phyloP scores from a whole-genome alignment of 1,140 invertebrate species.

The Liolophura sinensis region DNA sequence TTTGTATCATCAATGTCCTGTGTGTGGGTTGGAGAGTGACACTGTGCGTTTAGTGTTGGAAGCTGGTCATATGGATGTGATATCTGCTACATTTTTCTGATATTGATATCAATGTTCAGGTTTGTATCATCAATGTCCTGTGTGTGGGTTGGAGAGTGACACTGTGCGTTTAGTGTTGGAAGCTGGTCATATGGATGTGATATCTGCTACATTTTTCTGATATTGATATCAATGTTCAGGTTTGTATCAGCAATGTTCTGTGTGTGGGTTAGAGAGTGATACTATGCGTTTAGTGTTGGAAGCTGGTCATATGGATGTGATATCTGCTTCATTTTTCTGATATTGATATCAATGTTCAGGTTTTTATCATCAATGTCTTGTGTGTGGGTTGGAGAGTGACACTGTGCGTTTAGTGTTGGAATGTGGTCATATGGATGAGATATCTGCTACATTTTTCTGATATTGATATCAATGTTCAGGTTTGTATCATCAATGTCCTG shows the following conservation, averaged over 20 bases:
- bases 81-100: constrained; percentile 83
- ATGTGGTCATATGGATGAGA: too few species aligned
- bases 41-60: too few species aligned
- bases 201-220: constrained; percentile 83
- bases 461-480: too few species aligned
- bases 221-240: constrained; percentile 44
- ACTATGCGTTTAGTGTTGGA: too few species aligned
- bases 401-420: too few species aligned
- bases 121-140: constrained; percentile 21
- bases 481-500: too few species aligned
- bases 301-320: constrained; percentile 94
- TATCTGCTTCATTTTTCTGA: constrained; percentile 83
- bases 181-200: constrained; percentile 94
- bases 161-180: too few species aligned
- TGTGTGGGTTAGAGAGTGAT: neutral
- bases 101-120: constrained; percentile 44
- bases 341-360: constrained; percentile 44
- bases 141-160: neutral
- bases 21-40: neutral
- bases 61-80: constrained; percentile 94
- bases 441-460: too few species aligned
- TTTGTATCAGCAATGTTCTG: constrained; percentile 21
- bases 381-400: neutral
- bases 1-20: constrained; percentile 21
- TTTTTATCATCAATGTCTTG: constrained; percentile 20